Conservation (phyloP, 2,113 vertebrate species). For the Cebus imitator region DNA sequence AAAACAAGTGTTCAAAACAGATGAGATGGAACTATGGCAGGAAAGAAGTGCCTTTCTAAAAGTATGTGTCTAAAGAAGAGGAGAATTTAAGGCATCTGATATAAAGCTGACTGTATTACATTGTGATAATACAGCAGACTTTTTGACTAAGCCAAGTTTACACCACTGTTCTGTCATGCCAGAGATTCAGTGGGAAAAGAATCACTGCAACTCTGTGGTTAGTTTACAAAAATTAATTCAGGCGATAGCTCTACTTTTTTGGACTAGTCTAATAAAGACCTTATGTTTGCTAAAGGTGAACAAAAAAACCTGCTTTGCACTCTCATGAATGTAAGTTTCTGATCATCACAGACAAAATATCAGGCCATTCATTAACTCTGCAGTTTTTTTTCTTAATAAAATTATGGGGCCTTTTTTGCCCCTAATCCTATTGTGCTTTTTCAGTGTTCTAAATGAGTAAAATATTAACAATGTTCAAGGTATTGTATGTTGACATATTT, state of each 20-base stretch:
- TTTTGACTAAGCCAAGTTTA: background rate
- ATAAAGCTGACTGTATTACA: background rate
- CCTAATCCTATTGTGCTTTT: background rate
- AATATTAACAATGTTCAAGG: background rate
- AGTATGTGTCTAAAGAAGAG: background rate
- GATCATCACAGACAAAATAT: background rate
- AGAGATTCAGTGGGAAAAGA: background rate
- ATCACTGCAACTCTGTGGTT: background rate
- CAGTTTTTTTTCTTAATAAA: constrained; percentile 24
- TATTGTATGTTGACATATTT: background rate
- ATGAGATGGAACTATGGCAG: background rate
- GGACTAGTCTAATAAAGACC: background rate
- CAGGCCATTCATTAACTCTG: background rate
- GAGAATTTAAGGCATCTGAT: background rate
- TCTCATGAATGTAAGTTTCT: background rate
- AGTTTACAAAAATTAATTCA: background rate
- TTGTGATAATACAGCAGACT: background rate
- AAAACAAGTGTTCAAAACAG: constrained; percentile 17
- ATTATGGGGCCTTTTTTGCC: background rate
- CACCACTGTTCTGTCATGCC: background rate
- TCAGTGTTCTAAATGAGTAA: background rate
- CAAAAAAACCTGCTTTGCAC: background rate
- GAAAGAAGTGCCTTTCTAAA: background rate
- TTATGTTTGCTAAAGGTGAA: background rate
- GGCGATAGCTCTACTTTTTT: background rate